phyloP scores from a whole-genome alignment of 2,797 vertebrate species.

The Anguilla pacifica region DNA sequence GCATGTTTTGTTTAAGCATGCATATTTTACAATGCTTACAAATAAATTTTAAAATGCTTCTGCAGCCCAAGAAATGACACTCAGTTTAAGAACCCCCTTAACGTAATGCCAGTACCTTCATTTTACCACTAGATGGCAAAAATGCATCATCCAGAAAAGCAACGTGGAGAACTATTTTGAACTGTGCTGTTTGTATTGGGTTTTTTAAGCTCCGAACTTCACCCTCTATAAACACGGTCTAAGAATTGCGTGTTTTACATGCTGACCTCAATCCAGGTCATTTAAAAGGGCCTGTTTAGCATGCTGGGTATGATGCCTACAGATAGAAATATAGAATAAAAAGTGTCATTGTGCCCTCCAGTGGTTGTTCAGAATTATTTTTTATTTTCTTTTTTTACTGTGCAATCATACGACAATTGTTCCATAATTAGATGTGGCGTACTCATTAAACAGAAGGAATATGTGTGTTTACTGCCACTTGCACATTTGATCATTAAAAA shows the following conservation, averaged over 20 bases:
- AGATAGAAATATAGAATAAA: too few species aligned
- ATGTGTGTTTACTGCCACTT: background rate
- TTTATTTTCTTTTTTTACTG: background rate
- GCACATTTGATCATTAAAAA: background rate
- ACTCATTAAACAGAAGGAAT: background rate
- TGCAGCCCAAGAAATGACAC: background rate
- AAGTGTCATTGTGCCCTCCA: conserved; percentile 4
- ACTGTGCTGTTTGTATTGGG: background rate
- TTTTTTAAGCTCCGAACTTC: background rate
- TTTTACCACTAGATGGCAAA: background rate
- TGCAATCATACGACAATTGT: background rate
- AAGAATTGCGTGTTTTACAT: background rate
- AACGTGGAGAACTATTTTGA: background rate
- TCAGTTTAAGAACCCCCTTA: background rate
- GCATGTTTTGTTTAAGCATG: background rate
- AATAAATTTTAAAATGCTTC: background rate
- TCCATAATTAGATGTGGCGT: background rate
- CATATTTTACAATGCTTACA: background rate
- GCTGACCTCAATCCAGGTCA: background rate
- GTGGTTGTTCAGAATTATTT: background rate
- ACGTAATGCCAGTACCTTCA: background rate
- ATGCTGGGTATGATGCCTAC: background rate
- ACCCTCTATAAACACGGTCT: background rate
- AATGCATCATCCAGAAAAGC: background rate
- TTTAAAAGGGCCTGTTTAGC: background rate